Percentiles rank a stretch among this genome's conserved stretches.
phyloP scores from a whole-genome alignment of 2,797 vertebrate species.

The Pelobates cultripes region DNA sequence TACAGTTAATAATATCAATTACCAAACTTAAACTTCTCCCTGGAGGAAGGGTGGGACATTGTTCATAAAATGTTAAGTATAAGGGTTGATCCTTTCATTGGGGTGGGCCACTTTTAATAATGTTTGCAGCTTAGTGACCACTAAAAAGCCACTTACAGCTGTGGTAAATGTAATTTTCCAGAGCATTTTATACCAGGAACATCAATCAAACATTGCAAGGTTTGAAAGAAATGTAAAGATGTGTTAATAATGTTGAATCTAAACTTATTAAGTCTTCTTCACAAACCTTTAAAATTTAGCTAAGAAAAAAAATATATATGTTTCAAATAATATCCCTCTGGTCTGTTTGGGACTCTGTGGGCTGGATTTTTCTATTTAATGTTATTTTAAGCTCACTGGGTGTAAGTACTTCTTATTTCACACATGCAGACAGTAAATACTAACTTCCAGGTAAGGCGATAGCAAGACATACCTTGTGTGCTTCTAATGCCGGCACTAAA shows the following conservation, averaged over 20 bases:
- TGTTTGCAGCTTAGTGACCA: constrained; percentile 6
- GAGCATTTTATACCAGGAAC: background rate
- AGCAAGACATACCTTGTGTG: no score
- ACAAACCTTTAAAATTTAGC: no score
- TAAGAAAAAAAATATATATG: no score
- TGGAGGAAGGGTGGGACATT: constrained; percentile 40
- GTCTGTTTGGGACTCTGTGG: no score
- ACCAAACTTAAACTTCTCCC: constrained; percentile 27
- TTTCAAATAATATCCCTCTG: no score
- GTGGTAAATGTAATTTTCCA: constrained; percentile 18
- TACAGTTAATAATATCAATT: constrained; percentile 30
- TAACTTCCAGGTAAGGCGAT: no score
- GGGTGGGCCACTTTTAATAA: constrained; percentile 33
- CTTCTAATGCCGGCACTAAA: no score
- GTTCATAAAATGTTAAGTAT: constrained; percentile 37
- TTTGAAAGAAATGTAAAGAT: background rate
- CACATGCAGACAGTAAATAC: no score
- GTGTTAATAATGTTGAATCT: background rate
- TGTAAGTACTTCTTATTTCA: no score
- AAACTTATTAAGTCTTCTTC: background rate
- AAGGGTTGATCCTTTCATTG: constrained; percentile 7
- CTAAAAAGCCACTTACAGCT: constrained; percentile 17
- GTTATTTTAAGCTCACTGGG: no score
- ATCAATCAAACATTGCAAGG: background rate
- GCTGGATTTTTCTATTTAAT: no score